phyloP scores from a whole-genome alignment of 1,140 invertebrate genomes.

The Ips typographus region DNA sequence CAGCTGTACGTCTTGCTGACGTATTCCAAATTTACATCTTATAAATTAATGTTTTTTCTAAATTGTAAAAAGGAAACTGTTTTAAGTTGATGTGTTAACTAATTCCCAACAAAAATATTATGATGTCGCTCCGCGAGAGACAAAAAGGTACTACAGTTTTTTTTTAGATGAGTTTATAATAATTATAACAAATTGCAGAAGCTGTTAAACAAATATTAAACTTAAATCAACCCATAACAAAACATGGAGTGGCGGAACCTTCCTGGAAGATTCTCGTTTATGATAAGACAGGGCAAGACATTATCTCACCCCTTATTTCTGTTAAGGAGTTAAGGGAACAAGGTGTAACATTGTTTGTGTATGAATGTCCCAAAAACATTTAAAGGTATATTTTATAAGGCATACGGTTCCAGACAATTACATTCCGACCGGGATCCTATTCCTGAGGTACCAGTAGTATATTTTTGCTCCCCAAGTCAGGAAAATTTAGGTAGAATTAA shows the following conservation, averaged over 20 bases:
- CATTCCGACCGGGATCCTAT: conserved; percentile 94
- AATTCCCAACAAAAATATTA: neutral
- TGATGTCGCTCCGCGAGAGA: conserved; percentile 31
- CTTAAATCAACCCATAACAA: conserved; percentile 79
- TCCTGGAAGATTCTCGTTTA: conserved; percentile 97
- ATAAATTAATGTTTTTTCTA: too few relatives aligned
- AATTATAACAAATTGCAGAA: conserved; percentile 56
- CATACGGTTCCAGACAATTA: conserved; percentile 66
- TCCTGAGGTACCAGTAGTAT: conserved; percentile 97
- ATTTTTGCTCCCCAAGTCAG: conserved; percentile 97
- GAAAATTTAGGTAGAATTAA: conserved; percentile 95
- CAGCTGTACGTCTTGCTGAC: too few relatives aligned
- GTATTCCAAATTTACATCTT: too few relatives aligned
- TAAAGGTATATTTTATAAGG: conserved; percentile 5
- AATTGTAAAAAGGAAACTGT: too few relatives aligned
- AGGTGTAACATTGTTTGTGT: conserved; percentile 97
- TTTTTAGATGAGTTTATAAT: neutral
- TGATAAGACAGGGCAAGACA: conserved; percentile 95
- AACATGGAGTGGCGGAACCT: conserved; percentile 76
- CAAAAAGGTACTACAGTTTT: conserved; percentile 17
- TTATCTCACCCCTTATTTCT: conserved; percentile 95
- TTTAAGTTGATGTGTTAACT: neutral
- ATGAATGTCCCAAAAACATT: conserved; percentile 51
- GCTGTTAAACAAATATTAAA: conserved; percentile 93
- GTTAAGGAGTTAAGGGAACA: conserved; percentile 94